Conservation (phyloP, 1,140 invertebrate genomes). For the Sarcophaga bullata region DNA sequence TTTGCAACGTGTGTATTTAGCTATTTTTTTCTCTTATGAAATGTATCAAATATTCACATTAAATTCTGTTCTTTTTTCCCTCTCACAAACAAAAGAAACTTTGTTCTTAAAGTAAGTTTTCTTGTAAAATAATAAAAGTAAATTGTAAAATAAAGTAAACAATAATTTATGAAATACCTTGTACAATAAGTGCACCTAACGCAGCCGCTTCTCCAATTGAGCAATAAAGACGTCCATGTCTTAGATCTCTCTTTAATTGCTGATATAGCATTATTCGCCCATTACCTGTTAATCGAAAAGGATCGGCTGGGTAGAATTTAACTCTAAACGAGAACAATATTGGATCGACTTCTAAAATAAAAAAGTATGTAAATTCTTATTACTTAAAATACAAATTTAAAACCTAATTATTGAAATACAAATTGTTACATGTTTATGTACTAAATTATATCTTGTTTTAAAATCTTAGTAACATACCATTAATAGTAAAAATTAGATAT, state of each 20-base stretch:
- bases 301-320: conserved; percentile 95
- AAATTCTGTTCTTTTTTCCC: too few relatives aligned
- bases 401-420: too few relatives aligned
- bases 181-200: conserved; percentile 91
- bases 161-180: conserved; percentile 74
- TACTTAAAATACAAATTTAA: too few relatives aligned
- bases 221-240: conserved; percentile 94
- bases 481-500: too few relatives aligned
- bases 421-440: too few relatives aligned
- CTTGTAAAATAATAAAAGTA: too few relatives aligned
- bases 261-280: conserved; percentile 75
- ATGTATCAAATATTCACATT: too few relatives aligned
- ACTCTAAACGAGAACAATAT: conserved; percentile 92
- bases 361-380: too few relatives aligned
- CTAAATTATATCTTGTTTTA: too few relatives aligned
- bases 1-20: too few relatives aligned
- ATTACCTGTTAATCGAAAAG: conserved; percentile 69
- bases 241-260: conserved; percentile 92
- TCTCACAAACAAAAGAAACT: not conserved
- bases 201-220: conserved; percentile 87
- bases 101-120: not conserved
- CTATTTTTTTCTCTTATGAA: too few relatives aligned
- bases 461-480: too few relatives aligned
- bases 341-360: conserved; percentile 79
- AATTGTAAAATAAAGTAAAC: not conserved